Evolutionary conservation across 53 echinoderm and acorn worm genomes (phyloP).

Genomic region (Actinopyga echinites): DNA sequence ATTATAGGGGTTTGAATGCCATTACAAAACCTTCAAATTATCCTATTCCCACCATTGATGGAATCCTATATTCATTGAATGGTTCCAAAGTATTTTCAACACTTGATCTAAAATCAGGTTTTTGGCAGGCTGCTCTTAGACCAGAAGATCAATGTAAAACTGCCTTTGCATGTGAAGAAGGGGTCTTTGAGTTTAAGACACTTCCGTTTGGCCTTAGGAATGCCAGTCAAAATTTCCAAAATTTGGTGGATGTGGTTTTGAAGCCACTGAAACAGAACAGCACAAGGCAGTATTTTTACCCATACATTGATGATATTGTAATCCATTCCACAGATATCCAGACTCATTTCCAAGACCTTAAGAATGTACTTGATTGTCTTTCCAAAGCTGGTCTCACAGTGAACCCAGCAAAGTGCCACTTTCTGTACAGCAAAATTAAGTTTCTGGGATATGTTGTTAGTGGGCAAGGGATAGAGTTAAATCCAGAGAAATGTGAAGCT

Average conservation of each 20-base stretch:
- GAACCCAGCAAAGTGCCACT: constrained; percentile 42
- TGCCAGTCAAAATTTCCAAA: too few relatives aligned
- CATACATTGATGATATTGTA: constrained; percentile 21
- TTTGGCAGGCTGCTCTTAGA: constrained; percentile 21
- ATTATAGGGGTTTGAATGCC: constrained; percentile 48
- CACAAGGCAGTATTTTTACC: background rate
- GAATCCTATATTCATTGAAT: constrained; percentile 8
- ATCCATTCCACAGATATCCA: background rate
- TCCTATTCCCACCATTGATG: constrained; percentile 9
- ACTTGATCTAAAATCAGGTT: constrained; percentile 50
- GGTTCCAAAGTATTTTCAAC: constrained; percentile 22
- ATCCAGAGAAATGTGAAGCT: constrained; percentile 9
- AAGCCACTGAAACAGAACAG: background rate
- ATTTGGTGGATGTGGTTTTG: too few relatives aligned
- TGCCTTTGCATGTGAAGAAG: constrained; percentile 21
- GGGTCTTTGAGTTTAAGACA: constrained; percentile 3
- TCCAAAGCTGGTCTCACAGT: constrained; percentile 45
- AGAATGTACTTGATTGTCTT: constrained; percentile 24
- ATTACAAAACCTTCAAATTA: constrained; percentile 55
- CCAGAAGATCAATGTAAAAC: constrained; percentile 33
- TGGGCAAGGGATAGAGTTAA: background rate
- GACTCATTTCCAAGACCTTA: constrained; percentile 18
- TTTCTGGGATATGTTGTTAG: constrained; percentile 41
- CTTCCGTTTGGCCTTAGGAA: constrained; percentile 38
- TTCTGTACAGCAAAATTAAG: constrained; percentile 7